Base-by-base conservation (phyloP, 2,797 vertebrate genomes). In the Tenualosa ilisha region DNA sequence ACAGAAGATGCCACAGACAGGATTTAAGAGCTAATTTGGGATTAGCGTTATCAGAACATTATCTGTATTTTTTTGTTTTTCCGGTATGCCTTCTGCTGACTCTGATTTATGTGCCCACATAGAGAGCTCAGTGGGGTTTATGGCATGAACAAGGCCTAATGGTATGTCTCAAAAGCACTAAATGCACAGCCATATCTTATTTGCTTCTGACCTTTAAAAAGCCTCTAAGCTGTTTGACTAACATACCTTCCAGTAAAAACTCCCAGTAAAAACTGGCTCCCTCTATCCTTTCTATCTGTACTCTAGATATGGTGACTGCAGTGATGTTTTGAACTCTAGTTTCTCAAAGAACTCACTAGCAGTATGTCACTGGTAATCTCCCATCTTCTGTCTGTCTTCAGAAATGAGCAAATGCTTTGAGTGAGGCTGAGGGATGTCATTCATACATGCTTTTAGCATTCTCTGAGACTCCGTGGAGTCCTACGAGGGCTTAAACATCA, bases 151-250 rank as follows among this genome's bases (percentile, higher is more conserved):
- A 11, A 17, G 37, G 72, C 15, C 72, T 31, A 22, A 49, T 40
- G 40, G 72, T 72, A 40, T 79, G 72, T 46, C 37, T 79, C 37
- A 13, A 22, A 46, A 0, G 15, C 12, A 17, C 3, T 79, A 22
- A 20, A 22, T 20, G 54, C 3, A 43, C 72, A 43, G 31, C 13
- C 37, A 3, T 43, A 43, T 40, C 37, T 40, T 75, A 20, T 75
- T 75, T 75, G 68, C 31, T 75, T 15, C 68, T 75, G 68, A 75
- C 68, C 68, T 79, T 37, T 7, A 46, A n/a, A 79, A 79, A 79
- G 68, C 15, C 68, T 40, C 2, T 9, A 17, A 13, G 17, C 31
- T 40, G 68, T 40, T 40, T 15, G 31, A n/a, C 40, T 15, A 6
- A 6, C 5, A 13, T 75, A 75, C 15, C 68, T 37, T 75, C 31